Evolutionary conservation across 2,797 vertebrate species (phyloP), one percentile per base, ranked within the genome.

Genomic region (Spinibarbus caldwelli): DNA sequence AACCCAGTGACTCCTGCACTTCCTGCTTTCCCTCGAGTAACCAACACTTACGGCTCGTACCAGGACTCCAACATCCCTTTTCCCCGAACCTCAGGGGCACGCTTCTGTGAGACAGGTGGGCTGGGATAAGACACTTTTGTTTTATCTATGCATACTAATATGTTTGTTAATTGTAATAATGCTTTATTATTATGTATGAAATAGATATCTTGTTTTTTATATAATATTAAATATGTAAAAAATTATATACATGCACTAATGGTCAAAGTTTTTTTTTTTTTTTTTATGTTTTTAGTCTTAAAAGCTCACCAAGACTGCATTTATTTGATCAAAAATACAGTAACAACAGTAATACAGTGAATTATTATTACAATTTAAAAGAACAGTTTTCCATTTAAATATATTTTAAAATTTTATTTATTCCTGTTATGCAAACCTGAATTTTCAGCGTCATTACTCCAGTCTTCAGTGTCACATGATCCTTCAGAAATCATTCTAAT

Each of bases 11-110:
- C 97, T 0, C 94, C 97, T 0, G 94, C 97, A 1, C 93, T 99
- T 84, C 97, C 97, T 41, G 96, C 97, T 0, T 99, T 99, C 2
- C 97, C 97, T 5, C 95, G 98, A 1, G 98, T 97, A 88, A 96
- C 95, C 91, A 98, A 98, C 83, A 97, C 97, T 0, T 99, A 99
- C 1, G 98, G 98, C 15, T 99, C 98, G 10, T 99, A 99, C 87
- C 98, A 95, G 94, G 98, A 99, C 43, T 97, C 98, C 21, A 99
- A 99, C 91, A 97, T 99, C 91, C 98, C 98, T 0, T 99, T 99
- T 87, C 98, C 98, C 34, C 96, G 98, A 15, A 99, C 98, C 2
- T 99, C 97, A 0, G 98, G 98, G 36, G 98, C 98, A 49, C 96
- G 98, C 73, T 99, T 99, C 92, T 99, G 98, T 81, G 98, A 97